phyloP scores from a whole-genome alignment of 2,888 invertebrate species.

The Hypomecis punctinalis region DNA sequence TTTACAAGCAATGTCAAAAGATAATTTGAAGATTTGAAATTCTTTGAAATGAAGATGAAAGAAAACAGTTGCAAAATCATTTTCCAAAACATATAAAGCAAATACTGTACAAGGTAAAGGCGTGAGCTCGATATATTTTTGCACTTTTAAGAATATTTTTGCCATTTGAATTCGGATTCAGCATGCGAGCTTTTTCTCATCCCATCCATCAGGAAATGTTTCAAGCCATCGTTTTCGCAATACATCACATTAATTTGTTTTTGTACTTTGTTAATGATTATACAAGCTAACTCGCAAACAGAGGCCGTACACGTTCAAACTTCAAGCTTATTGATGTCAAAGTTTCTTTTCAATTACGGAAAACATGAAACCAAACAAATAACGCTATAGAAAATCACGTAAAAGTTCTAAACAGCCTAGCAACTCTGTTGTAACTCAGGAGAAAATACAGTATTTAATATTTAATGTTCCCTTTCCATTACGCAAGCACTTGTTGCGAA shows the following conservation, averaged over 20 bases:
- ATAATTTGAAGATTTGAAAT: too few species aligned
- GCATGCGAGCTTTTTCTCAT: too few species aligned
- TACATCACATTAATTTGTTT: not conserved
- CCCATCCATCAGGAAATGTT: too few species aligned
- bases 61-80: too few species aligned
- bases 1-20: too few species aligned
- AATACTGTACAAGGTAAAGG: too few species aligned
- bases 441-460: not conserved
- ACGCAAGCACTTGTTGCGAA: not conserved
- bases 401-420: not conserved
- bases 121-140: too few species aligned
- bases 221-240: too few species aligned
- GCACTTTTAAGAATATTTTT: too few species aligned
- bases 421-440: not conserved
- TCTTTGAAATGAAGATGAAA: too few species aligned
- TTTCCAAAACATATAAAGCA: too few species aligned
- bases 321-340: slow-evolving; percentile 7
- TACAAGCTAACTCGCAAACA: slow-evolving; percentile 1
- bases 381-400: slow-evolving; percentile 9
- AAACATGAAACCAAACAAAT: slow-evolving; percentile 21
- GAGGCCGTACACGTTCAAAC: slow-evolving; percentile 13
- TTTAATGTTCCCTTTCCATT: slow-evolving; percentile 8
- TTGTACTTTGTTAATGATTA: not conserved
- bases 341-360: slow-evolving; percentile 5
- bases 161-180: too few species aligned